phyloP scores from a whole-genome alignment of 1,140 invertebrate species.

The Heliconius nattereri region DNA sequence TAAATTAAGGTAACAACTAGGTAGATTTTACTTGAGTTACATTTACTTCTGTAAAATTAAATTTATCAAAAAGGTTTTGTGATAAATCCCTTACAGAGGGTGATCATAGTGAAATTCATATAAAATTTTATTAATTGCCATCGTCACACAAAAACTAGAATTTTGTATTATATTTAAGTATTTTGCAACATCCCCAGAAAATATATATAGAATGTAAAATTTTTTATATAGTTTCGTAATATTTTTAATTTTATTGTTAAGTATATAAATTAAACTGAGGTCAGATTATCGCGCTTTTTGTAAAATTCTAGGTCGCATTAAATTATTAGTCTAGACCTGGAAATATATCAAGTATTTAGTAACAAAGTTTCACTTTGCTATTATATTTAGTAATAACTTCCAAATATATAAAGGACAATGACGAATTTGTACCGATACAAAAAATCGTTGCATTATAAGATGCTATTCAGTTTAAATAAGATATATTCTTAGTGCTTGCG shows the following conservation, averaged over 20 bases:
- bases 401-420: neutral
- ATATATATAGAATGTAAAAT: neutral
- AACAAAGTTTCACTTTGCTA: neutral
- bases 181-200: neutral
- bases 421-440: neutral
- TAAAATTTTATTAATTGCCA: too few relatives aligned
- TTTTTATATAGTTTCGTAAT: conserved; percentile 9
- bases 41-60: too few relatives aligned
- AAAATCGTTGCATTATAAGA: neutral
- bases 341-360: conserved; percentile 2
- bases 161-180: neutral
- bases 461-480: neutral
- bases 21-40: too few relatives aligned
- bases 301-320: conserved; percentile 21
- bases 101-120: too few relatives aligned
- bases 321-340: conserved; percentile 19
- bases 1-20: too few relatives aligned
- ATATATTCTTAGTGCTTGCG: too few relatives aligned
- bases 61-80: too few relatives aligned
- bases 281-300: conserved; percentile 19
- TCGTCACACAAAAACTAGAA: too few relatives aligned
- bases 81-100: too few relatives aligned
- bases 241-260: conserved; percentile 8
- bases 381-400: neutral
- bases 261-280: conserved; percentile 13